Percentiles rank a stretch among this genome's conserved stretches.
Conservation (phyloP, 2,888 invertebrate species). For the Diarsia rubi region DNA sequence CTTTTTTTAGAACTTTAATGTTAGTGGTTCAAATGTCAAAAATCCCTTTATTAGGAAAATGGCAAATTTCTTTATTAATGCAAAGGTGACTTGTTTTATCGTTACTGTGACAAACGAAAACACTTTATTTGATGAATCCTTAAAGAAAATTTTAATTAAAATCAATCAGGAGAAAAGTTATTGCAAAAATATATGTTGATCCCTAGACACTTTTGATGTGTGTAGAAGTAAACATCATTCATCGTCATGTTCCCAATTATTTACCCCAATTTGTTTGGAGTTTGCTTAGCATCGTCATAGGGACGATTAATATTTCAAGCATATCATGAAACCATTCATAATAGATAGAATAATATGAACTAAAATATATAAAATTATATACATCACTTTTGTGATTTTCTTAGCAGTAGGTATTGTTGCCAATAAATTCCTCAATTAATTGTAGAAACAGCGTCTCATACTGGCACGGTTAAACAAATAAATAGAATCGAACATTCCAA, state of each 20-base stretch:
- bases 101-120: no score
- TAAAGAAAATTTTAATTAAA: no score
- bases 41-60: no score
- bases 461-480: slow-evolving; percentile 26
- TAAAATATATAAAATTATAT: neutral
- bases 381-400: neutral
- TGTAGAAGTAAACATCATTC: no score
- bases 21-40: no score
- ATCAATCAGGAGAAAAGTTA: no score
- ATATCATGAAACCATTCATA: neutral
- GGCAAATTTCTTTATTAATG: no score
- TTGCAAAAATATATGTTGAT: no score
- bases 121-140: no score
- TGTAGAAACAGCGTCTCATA: slow-evolving; percentile 3
- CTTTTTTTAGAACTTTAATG: no score
- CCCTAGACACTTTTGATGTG: no score
- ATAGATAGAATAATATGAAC: neutral
- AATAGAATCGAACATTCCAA: slow-evolving; percentile 16
- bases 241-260: neutral
- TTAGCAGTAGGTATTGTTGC: slow-evolving; percentile 1
- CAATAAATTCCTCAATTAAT: slow-evolving; percentile 33
- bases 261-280: neutral
- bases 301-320: neutral
- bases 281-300: neutral
- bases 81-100: no score